Evolutionary conservation across 2,113 vertebrate species (phyloP).

Genomic region (Xiphorhynchus elegans): DNA sequence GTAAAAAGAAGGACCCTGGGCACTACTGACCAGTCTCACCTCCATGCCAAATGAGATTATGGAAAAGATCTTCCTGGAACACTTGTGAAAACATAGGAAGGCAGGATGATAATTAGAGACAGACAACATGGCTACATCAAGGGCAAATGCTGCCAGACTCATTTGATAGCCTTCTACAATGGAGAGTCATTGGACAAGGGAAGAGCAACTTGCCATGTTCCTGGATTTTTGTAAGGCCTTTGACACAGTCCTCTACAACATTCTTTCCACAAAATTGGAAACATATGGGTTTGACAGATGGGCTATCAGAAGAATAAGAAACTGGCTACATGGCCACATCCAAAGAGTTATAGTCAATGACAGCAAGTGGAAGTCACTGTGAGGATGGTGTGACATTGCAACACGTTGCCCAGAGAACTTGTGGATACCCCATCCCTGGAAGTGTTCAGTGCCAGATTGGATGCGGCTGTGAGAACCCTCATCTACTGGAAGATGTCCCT

Average conservation of each 20-base stretch:
- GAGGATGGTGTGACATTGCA: background rate
- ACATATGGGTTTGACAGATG: background rate
- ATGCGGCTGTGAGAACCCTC: background rate
- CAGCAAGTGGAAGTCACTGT: background rate
- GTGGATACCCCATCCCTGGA: background rate
- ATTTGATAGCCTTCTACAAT: background rate
- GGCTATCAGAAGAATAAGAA: background rate
- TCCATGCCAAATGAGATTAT: background rate
- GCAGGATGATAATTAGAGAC: background rate
- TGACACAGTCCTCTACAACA: background rate
- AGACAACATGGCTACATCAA: background rate
- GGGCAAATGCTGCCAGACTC: background rate
- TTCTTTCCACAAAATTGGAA: background rate
- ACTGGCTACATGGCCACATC: background rate
- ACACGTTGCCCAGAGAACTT: background rate
- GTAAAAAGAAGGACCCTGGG: background rate
- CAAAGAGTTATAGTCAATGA: background rate
- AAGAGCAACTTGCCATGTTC: background rate
- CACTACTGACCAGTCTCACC: background rate
- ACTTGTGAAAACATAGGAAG: background rate
- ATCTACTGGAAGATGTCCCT: background rate
- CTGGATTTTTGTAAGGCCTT: background rate
- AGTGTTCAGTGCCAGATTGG: rapidly evolving
- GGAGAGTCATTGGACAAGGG: background rate
- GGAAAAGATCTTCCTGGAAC: background rate